Evolutionary conservation across 2,888 invertebrate species (phyloP).

Genomic region (Acronicta aceris): DNA sequence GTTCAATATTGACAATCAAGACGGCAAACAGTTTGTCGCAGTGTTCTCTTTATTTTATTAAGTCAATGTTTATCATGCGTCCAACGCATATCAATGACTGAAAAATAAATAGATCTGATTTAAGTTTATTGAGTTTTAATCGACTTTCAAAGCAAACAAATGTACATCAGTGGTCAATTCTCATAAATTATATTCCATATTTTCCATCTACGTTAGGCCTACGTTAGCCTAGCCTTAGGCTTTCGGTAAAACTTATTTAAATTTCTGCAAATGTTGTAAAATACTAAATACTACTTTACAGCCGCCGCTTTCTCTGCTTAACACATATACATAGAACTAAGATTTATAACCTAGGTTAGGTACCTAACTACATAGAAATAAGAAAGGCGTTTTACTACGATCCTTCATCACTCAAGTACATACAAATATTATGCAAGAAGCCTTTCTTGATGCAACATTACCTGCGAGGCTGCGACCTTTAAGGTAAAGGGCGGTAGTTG

Average conservation of each 20-base stretch:
- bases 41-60: constrained; percentile 30
- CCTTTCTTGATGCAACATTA: constrained; percentile 21
- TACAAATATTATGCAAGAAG: constrained; percentile 21
- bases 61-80: constrained; percentile 42
- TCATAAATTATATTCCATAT: constrained; percentile 3
- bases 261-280: constrained; percentile 28
- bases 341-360: constrained; percentile 3
- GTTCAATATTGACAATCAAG: constrained; percentile 44
- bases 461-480: constrained; percentile 41
- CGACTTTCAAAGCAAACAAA: constrained; percentile 41
- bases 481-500: constrained; percentile 44
- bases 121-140: constrained; percentile 34
- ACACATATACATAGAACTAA: constrained; percentile 4
- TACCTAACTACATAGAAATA: not conserved
- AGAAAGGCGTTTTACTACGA: constrained; percentile 6
- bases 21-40: constrained; percentile 33
- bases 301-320: constrained; percentile 33
- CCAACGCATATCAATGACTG: constrained; percentile 36
- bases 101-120: constrained; percentile 39
- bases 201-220: constrained; percentile 34
- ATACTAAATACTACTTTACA: constrained; percentile 29
- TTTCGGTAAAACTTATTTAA: constrained; percentile 25
- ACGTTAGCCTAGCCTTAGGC: constrained; percentile 27
- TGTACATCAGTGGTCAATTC: constrained; percentile 21
- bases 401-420: not conserved